phyloP scores from a whole-genome alignment of 2,113 vertebrate genomes.

The Lontra canadensis region DNA sequence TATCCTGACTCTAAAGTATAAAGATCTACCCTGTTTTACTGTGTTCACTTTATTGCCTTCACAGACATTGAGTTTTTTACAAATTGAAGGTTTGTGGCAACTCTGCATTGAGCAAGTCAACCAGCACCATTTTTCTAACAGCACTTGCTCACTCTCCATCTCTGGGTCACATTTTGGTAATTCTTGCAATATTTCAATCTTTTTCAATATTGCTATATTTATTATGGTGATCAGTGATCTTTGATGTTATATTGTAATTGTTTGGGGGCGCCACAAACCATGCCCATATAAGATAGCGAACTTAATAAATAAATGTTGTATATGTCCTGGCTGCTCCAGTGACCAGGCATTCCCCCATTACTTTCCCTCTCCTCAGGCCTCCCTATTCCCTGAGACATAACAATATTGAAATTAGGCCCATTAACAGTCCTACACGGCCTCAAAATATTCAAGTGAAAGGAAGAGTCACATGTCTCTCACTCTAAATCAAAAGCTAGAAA shows the following conservation, averaged over 20 bases:
- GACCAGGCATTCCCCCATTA: background rate
- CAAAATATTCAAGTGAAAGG: background rate
- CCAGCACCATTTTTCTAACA: background rate
- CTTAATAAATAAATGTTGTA: background rate
- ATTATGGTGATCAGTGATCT: background rate
- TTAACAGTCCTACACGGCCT: background rate
- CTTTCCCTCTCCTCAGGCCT: background rate
- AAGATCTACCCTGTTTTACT: background rate
- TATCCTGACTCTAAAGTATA: background rate
- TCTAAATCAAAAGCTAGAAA: background rate
- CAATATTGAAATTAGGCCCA: background rate
- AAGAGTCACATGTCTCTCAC: background rate
- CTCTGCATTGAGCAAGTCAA: background rate
- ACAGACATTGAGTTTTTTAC: background rate
- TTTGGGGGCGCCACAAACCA: background rate
- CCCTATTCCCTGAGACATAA: background rate
- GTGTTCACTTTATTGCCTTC: background rate
- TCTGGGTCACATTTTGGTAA: background rate
- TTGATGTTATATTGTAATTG: background rate
- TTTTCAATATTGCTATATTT: background rate
- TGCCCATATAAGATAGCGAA: background rate
- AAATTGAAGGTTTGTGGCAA: background rate
- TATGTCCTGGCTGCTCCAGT: background rate
- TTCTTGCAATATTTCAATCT: background rate
- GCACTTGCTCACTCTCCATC: background rate